Evolutionary conservation across 2,888 invertebrate genomes (phyloP), one percentile per base, ranked within the genome.

Genomic region (Monoplex corrugatus): DNA sequence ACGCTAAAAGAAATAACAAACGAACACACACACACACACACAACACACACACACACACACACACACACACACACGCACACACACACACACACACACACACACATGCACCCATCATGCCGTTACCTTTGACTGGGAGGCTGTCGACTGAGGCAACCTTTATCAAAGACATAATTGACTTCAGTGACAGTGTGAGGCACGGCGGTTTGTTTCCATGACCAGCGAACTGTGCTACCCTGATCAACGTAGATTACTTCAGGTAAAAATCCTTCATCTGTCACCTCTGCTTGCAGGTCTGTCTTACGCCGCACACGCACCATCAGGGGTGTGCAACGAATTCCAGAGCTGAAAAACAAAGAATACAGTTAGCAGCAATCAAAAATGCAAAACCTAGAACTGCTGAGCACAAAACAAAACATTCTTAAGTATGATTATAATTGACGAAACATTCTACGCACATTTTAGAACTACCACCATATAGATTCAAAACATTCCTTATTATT

Each of bases 181-280:
- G 93, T 93, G 75, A 95, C 92, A 16, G 94, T 93, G 90, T 95
- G 94, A 2, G 95, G 95, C 35, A 92, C 92, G 0, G 91, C 90
- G 88, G 95, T 95, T 38, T 94, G 92, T 72, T 93, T 93, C 96
- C 96, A 96, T 32, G 91, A 91, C 96, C 96, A 96, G 87, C 94
- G 93, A 23, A 96, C 92, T 16, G 94, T 89, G 89, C 95, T 95
- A 16, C 95, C 96, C 91, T 95, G 95, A 89, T 96, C 96, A 45
- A 96, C 92, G 86, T 94, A 92, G 82, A 96, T 94, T n/a, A 95
- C 92, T n/a, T 93, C 92, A 28, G 96, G 95, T n/a, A 91, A 89
- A 92, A 96, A 96, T 1, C 96, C 96, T 19, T 94, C 92, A 87
- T 96, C 96, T 8, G 94, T 94, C 8, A 96, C 92, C 40, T 93